Base-by-base conservation (phyloP, 2,888 invertebrate species). In the Choristoneura rosaceana region DNA sequence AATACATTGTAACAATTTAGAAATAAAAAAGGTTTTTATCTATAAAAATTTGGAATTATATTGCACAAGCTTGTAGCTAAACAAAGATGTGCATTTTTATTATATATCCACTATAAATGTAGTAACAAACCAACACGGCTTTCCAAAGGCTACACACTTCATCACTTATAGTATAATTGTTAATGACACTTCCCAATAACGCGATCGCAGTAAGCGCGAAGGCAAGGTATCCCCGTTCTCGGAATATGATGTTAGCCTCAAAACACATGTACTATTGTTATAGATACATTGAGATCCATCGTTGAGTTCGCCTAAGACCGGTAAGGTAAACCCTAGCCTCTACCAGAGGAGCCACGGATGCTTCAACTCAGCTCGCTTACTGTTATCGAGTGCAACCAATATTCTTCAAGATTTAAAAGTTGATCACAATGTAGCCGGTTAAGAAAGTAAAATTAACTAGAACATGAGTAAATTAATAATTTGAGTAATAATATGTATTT, bases 61-160 rank as follows among this genome's bases (percentile, higher is more conserved):
- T 92, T 91, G 92, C 93, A 93, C 93, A 87, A 93, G 92, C 91
- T 92, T 88, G 87, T 89, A 91, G 92, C 90, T 90, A 92, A 91
- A 90, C 87, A 79, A 89, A 81, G 79, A 86, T 87, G 92, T 93
- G 93, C 92, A 90, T 86, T 75, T 52, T 74, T 86, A 81, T 82
- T 81, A 85, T 86, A 89, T 88, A 89, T 87, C 43, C 60, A 89
- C 85, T 89, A 90, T 86, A 89, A 86, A 91, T 89, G 89, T 89
- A 91, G 87, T 85, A 93, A 93, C 92, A 93, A 92, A 93, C 88
- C 92, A 92, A 92, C 92, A 93, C 91, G 87, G 85, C 87, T 80
- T 81, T 82, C 81, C 81, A 80, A 82, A 83, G 83, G 77, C 80
- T 64, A 12, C 25, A 82, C 84, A 78, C 82, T 84, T 84, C 84